phyloP scores from a whole-genome alignment of 2,797 vertebrate genomes.

The Spinibarbus caldwelli region DNA sequence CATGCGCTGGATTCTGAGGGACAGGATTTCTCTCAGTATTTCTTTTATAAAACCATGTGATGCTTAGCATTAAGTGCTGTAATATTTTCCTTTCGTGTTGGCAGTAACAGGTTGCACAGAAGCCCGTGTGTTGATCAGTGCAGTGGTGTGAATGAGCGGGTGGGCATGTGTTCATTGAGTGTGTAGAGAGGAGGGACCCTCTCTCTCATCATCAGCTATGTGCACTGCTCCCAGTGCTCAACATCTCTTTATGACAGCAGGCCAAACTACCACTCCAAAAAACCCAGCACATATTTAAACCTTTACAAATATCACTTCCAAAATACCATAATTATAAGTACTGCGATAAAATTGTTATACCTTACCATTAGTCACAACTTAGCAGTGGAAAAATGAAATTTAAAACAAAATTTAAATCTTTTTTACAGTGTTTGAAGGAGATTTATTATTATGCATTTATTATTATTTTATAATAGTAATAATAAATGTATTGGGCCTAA shows the following conservation, averaged over 20 bases:
- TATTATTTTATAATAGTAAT: background rate
- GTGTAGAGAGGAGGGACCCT: constrained; percentile 15
- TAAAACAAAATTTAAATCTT: no score
- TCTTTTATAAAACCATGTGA: background rate
- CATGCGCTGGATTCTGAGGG: background rate
- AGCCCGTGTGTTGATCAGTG: background rate
- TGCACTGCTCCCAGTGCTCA: constrained; percentile 44
- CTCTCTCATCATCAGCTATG: constrained; percentile 37
- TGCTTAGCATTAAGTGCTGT: no score
- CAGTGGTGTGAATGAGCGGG: constrained; percentile 17
- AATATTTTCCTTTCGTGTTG: background rate
- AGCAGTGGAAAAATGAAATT: no score
- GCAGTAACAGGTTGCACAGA: constrained; percentile 35
- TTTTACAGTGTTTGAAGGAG: no score
- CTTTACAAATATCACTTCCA: background rate
- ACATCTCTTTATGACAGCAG: background rate
- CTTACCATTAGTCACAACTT: no score
- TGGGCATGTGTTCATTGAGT: constrained; percentile 33
- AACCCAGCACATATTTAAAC: background rate
- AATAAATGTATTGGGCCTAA: background rate
- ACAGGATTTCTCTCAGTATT: background rate
- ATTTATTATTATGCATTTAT: background rate
- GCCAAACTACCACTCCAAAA: background rate
- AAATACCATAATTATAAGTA: background rate
- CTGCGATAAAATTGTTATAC: background rate